Evolutionary conservation across 2,888 invertebrate genomes (phyloP), one percentile per base, ranked within the genome.

Genomic region (Sicus ferrugineus): DNA sequence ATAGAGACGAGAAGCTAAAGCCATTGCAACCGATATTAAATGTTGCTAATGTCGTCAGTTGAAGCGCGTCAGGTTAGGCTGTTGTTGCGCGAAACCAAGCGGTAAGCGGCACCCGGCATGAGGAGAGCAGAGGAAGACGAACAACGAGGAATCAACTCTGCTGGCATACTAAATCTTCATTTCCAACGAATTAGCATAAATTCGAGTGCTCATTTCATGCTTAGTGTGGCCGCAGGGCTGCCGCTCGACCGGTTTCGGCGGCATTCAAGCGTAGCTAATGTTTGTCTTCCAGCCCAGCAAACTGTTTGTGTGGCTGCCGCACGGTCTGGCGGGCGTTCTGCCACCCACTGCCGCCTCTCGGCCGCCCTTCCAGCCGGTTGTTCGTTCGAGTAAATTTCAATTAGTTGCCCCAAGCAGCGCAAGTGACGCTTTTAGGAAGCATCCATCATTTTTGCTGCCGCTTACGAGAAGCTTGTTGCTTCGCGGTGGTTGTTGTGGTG

Each of bases 261-360:
- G 56, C 56, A 56, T 56, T 56, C 28, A 56, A 30, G 30, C 56
- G 11, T 56, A 3, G 30, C 30, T 56, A 30, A 56, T 56, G 16
- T 56, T 56, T 26, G 52, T 54, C 14, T 54, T 23, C 23, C 23
- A 11, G 42, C n/a, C 42, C n/a, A 11, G 3, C 11, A 14, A 6
- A 28, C 30, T 28, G 56, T 56, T 7, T n/a, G 56, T 54, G 9
- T 30, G 56, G 26, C n/a, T 56, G 38, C 11, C 38, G 6, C 38
- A 9, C 38, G 6, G 38, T 38, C 38, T 38, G 38, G 6, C 38
- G 42, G n/a, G 14, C n/a, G n/a, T n/a, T n/a, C n/a, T n/a, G n/a
- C n/a, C n/a, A n/a, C n/a, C n/a, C n/a, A n/a, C n/a, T n/a, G n/a
- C n/a, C n/a, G n/a, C n/a, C n/a, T n/a, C n/a, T n/a, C n/a, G n/a